Conservation (phyloP, 2,797 vertebrate genomes). For the Sebastes steindachneri region DNA sequence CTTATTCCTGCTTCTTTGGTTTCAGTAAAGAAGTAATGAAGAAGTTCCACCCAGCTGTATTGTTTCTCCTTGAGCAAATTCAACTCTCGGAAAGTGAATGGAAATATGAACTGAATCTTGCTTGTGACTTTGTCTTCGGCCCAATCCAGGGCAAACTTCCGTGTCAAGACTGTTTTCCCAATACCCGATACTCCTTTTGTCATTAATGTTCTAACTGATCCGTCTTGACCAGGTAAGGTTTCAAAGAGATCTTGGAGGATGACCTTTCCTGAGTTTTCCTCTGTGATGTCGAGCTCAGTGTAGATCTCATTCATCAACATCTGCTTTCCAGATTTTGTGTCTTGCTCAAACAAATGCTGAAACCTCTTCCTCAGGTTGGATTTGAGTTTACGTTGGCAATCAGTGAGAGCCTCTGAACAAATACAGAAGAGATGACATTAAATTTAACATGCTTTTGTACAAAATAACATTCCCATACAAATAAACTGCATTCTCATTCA, state of each 20-base stretch:
- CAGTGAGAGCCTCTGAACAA: conserved; percentile 6
- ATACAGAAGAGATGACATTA: not conserved
- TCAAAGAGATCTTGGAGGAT: conserved; percentile 4
- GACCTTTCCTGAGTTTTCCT: not conserved
- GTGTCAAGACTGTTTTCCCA: conserved; percentile 15
- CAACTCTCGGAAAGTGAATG: conserved; percentile 35
- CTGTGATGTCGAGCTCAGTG: conserved; percentile 24
- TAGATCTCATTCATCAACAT: conserved; percentile 12
- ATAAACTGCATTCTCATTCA: too few relatives aligned
- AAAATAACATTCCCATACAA: too few relatives aligned
- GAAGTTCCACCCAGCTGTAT: conserved; percentile 31
- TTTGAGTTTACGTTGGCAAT: conserved; percentile 9
- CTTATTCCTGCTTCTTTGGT: conserved; percentile 4
- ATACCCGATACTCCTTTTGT: conserved; percentile 1
- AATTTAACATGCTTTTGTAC: not conserved
- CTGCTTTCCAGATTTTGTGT: not conserved
- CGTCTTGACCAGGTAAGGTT: not conserved
- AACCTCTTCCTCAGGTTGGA: not conserved
- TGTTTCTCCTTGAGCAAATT: conserved; percentile 26
- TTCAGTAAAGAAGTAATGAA: conserved; percentile 37
- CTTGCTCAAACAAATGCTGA: not conserved
- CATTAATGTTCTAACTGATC: not conserved
- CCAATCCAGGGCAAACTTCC: conserved; percentile 3
- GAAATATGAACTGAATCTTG: conserved; percentile 5
- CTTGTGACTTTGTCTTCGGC: not conserved